A percentile compares a stretch with the other conserved stretches of the same genome.
Conservation (phyloP, 2,888 invertebrate species). For the Iphiclides podalirius region DNA sequence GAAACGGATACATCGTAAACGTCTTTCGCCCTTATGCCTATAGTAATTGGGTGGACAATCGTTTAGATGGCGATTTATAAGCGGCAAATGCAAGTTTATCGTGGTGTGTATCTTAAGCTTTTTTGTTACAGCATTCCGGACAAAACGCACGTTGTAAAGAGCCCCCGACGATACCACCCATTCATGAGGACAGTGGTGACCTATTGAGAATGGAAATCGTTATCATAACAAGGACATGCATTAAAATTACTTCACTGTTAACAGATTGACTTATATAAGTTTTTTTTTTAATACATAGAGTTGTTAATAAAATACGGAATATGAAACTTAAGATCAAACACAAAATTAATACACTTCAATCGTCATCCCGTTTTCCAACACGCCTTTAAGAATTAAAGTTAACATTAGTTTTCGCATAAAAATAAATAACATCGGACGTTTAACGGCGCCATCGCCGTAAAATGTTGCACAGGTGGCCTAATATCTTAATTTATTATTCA, state of each 20-base stretch:
- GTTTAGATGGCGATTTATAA: slow-evolving; percentile 21
- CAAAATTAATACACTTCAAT: not conserved
- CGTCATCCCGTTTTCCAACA: not conserved
- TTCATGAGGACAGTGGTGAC: slow-evolving; percentile 78
- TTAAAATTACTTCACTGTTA: slow-evolving; percentile 5
- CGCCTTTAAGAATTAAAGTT: not conserved
- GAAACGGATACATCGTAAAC: slow-evolving; percentile 18
- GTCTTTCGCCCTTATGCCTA: slow-evolving; percentile 24
- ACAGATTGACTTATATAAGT: too few relatives aligned
- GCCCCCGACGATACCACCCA: slow-evolving; percentile 78
- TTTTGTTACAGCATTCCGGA: slow-evolving; percentile 78
- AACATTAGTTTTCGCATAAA: slow-evolving; percentile 17
- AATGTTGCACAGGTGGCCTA: slow-evolving; percentile 8
- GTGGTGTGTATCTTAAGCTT: slow-evolving; percentile 74
- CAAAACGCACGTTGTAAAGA: slow-evolving; percentile 78
- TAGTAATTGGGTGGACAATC: slow-evolving; percentile 37
- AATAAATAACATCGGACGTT: slow-evolving; percentile 8
- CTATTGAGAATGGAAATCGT: slow-evolving; percentile 69
- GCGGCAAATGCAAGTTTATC: slow-evolving; percentile 51
- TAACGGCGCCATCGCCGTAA: slow-evolving; percentile 10
- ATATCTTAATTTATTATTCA: slow-evolving; percentile 40
- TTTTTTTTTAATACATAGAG: too few relatives aligned
- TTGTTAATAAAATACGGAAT: too few relatives aligned
- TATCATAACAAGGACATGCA: slow-evolving; percentile 47
- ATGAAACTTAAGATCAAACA: too few relatives aligned